Evolutionary conservation across 1,140 invertebrate species (phyloP).

Genomic region (Euschistus heros): DNA sequence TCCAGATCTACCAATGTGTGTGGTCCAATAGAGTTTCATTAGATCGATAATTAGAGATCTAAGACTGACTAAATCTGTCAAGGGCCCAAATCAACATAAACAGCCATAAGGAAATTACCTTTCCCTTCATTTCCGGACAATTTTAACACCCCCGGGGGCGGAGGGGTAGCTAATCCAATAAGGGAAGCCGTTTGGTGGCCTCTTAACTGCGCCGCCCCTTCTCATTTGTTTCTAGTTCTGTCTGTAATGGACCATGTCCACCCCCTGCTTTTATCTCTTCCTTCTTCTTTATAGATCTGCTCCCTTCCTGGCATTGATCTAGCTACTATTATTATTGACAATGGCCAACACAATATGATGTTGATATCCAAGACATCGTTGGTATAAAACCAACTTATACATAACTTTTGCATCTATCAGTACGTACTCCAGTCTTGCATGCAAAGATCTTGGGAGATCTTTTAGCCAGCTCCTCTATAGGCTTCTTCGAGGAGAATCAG

Average conservation of each 20-base stretch:
- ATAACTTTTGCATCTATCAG: too few relatives aligned
- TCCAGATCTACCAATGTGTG: neutral
- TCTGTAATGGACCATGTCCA: constrained; percentile 5
- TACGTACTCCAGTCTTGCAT: too few relatives aligned
- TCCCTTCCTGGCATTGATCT: too few relatives aligned
- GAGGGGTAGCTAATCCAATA: neutral
- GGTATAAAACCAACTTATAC: too few relatives aligned
- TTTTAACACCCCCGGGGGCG: neutral
- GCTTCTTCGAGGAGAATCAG: too few relatives aligned
- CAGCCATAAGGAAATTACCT: constrained; percentile 4
- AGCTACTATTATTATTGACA: too few relatives aligned
- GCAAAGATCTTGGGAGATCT: too few relatives aligned
- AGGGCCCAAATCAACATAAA: neutral
- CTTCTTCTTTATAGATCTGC: neutral
- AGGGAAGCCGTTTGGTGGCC: neutral
- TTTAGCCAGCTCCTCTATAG: too few relatives aligned
- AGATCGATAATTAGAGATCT: neutral
- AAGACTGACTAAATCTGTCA: neutral
- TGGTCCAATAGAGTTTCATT: constrained; percentile 10
- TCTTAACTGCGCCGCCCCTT: neutral
- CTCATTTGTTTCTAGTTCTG: constrained; percentile 6
- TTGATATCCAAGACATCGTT: too few relatives aligned
- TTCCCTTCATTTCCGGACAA: constrained; percentile 8
- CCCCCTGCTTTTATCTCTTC: neutral
- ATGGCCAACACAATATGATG: too few relatives aligned